Evolutionary conservation across 2,888 invertebrate genomes (phyloP), one percentile per base, ranked within the genome.

Genomic region (Ornithoptera alexandrae): DNA sequence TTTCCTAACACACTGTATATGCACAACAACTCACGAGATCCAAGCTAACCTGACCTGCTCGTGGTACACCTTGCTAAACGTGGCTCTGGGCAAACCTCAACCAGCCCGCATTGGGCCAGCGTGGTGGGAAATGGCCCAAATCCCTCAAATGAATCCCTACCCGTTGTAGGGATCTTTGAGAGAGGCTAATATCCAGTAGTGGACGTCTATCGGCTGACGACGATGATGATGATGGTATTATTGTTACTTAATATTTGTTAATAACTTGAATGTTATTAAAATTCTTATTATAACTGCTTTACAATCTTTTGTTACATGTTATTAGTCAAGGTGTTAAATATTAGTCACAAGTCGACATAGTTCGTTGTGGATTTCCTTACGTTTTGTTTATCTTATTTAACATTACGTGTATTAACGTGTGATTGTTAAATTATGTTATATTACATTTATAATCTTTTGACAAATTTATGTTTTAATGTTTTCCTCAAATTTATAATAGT

Each of bases 271-370:
- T 20, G 24, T 24, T 24, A 56, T 8, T 56, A 20, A 56, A 20
- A 20, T 20, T 18, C 10, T 56, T 10, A 20, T 10, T 18, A 15
- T 10, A 53, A 53, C 53, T 15, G 46, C 58, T 64, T 60, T 4
- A 60, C 20, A 59, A 56, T 42, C 39, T 63, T 36, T 67, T 58
- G 20, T 64, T n/a, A 39, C 24, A 22, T 68, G 20, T 46, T 2
- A 24, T 68, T 60, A 20, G 64, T 60, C 12, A 64, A 20, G 64
- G 68, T 39, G 30, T 39, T 64, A 60, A 60, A 56, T 2, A 63
- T 68, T 60, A 17, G 39, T 17, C 5, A 56, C 63, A 60, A 18
- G 12, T 64, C n/a, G 42, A 64, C 42, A 39, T 53, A 59, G 53
- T 64, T 24, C 7, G 18, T 64, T 64, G 60, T 36, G 22, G 7